These are phyloP conservation scores for Oxyura jamaicensis DNA, from an alignment of 2,113 vertebrate species.

Conservation along the genomic window DNA sequence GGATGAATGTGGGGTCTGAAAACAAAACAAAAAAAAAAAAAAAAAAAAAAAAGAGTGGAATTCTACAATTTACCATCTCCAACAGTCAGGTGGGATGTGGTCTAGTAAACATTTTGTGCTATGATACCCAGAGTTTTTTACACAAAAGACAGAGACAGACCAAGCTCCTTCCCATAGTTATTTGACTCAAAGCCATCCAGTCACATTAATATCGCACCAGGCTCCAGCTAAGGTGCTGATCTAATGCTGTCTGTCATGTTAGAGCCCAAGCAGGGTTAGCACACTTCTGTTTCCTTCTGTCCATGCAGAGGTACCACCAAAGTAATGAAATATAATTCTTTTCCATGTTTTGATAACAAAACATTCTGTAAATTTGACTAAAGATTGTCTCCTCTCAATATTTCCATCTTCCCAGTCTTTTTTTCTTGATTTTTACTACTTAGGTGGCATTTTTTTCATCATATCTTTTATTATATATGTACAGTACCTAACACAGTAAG, in stretches of 20 bases:
- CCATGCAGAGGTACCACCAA: neutral
- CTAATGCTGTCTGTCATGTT: neutral
- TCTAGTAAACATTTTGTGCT: neutral
- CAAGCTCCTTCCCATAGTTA: neutral
- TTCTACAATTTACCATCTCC: neutral
- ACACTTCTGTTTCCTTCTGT: neutral
- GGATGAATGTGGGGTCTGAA: neutral
- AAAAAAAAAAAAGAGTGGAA: neutral
- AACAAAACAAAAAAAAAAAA: neutral
- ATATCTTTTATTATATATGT: neutral
- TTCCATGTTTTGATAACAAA: neutral
- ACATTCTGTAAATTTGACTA: neutral
- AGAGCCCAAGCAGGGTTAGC: neutral
- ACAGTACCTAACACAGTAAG: neutral
- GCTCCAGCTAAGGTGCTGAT: neutral
- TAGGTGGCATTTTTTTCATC: neutral
- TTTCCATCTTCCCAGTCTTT: neutral
- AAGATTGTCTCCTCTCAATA: neutral
- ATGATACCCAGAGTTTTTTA: neutral
- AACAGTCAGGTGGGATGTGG: neutral
- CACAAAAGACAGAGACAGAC: neutral
- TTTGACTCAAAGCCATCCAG: neutral
- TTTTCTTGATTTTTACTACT: neutral
- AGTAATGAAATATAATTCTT: neutral
- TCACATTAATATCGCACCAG: neutral